Percentiles rank a stretch among this genome's conserved stretches.
These are phyloP conservation scores for Amiota communis DNA, from an alignment of 2,888 invertebrate genomes.

Conservation along the genomic window DNA sequence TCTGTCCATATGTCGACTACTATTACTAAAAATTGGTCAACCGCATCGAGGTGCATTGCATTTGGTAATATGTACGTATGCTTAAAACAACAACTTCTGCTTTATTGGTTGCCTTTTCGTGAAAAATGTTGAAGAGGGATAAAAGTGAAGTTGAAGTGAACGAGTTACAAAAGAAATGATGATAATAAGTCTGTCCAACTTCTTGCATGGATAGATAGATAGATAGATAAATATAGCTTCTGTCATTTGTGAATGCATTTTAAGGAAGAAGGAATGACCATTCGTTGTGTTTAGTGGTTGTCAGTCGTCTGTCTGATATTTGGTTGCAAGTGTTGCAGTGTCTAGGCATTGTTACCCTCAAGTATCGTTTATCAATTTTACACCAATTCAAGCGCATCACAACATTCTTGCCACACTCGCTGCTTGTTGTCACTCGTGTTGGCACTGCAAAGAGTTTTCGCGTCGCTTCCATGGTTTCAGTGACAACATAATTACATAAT, in stretches of 20 bases:
- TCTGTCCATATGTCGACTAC: slow-evolving; percentile 20
- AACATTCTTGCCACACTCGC: not conserved
- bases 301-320: not conserved
- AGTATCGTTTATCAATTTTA: slow-evolving; percentile 24
- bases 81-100: too few species aligned
- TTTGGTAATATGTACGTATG: not conserved
- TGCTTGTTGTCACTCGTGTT: not conserved
- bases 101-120: not conserved
- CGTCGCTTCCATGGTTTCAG: slow-evolving; percentile 20
- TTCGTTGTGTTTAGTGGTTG: too few species aligned
- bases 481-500: slow-evolving; percentile 70
- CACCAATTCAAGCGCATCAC: slow-evolving; percentile 18
- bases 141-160: too few species aligned
- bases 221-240: too few species aligned
- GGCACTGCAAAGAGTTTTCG: too few species aligned
- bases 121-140: not conserved
- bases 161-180: too few species aligned
- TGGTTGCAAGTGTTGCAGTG: not conserved
- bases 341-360: not conserved
- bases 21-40: slow-evolving; percentile 55
- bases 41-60: slow-evolving; percentile 51
- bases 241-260: too few species aligned
- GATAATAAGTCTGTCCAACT: too few species aligned
- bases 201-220: too few species aligned
- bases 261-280: too few species aligned